These are phyloP conservation scores for Crax fasciolata DNA, from an alignment of 2,797 vertebrate genomes.

Conservation along the genomic window DNA sequence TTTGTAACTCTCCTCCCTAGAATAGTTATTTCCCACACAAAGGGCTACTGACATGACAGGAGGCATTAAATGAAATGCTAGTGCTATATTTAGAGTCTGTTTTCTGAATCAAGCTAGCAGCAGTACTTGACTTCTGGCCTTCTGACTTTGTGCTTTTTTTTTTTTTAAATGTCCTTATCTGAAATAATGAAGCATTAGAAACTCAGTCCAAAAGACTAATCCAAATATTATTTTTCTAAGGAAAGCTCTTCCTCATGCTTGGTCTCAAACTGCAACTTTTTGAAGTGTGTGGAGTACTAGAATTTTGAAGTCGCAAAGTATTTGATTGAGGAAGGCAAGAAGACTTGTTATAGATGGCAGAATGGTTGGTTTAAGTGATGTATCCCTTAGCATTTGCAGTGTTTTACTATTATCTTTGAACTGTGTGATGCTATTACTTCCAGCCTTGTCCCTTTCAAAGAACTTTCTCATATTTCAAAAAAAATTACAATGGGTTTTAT, in stretches of 20 bases:
- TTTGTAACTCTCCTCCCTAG: not conserved
- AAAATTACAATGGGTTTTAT: not conserved
- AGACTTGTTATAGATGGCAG: not conserved
- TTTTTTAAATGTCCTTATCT: not conserved
- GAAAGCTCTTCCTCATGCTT: not conserved
- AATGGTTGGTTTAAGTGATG: not conserved
- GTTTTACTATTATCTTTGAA: not conserved
- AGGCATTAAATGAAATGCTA: not conserved
- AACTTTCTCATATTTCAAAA: not conserved
- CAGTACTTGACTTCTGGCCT: not conserved
- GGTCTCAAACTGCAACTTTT: not conserved
- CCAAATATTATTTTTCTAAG: not conserved
- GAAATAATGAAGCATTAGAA: not conserved
- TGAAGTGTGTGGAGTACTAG: not conserved
- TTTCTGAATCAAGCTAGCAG: conserved; percentile 7
- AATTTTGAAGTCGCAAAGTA: not conserved
- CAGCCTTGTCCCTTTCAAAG: not conserved
- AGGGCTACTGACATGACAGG: not conserved
- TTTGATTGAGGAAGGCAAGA: not conserved
- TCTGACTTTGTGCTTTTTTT: not conserved
- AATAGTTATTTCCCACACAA: not conserved
- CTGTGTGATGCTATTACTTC: not conserved
- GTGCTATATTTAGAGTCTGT: not conserved
- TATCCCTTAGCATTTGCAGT: not conserved
- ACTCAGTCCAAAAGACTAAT: not conserved